These are phyloP conservation scores for Catharus bicknelli DNA, from an alignment of 2,113 vertebrate species.

Conservation along the genomic window DNA sequence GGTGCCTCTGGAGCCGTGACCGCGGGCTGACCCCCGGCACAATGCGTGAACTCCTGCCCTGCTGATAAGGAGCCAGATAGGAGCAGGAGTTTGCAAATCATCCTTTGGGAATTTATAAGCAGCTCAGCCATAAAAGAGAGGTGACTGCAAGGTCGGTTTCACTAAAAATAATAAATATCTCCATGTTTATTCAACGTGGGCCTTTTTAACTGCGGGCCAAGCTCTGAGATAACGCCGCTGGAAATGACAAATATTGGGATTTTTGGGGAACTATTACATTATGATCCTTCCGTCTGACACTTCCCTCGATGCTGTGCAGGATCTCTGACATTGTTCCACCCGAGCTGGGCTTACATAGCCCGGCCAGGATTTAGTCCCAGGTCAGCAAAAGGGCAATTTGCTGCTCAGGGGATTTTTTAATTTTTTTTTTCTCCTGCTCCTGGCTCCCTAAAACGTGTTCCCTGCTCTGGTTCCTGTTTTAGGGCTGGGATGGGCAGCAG, in stretches of 20 bases:
- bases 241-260: conserved; percentile 78
- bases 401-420: background rate
- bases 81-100: conserved; percentile 77
- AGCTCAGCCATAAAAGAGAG: conserved; percentile 77
- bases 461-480: rapidly evolving
- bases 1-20: conserved; percentile 77
- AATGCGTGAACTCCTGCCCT: conserved; percentile 80
- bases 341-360: conserved; percentile 7
- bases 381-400: conserved; percentile 56
- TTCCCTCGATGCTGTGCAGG: conserved; percentile 47
- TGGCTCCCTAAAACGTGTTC: background rate
- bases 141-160: conserved; percentile 81
- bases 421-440: background rate
- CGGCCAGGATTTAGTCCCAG: conserved; percentile 1
- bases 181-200: conserved; percentile 79
- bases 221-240: conserved; percentile 76
- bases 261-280: conserved; percentile 70
- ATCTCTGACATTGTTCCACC: conserved; percentile 55
- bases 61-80: conserved; percentile 82
- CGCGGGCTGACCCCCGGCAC: conserved; percentile 77
- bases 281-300: conserved; percentile 75
- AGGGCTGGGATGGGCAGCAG: background rate
- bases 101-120: conserved; percentile 82
- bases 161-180: conserved; percentile 82
- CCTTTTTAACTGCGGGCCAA: conserved; percentile 77